phyloP scores from a whole-genome alignment of 2,888 invertebrate genomes.

The Meteorus colon region DNA sequence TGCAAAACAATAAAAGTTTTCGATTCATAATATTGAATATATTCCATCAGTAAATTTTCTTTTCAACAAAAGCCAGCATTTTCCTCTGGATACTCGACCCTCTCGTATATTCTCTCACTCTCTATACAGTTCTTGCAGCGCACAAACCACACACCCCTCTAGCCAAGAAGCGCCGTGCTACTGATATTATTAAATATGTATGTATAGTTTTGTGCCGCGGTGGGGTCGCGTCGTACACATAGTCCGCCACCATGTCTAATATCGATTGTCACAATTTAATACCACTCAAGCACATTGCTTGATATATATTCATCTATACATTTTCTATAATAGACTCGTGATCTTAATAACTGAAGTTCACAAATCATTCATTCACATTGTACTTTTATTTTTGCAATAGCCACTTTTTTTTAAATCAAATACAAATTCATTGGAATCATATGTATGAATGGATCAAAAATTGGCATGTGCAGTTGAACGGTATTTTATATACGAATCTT shows the following conservation, averaged over 20 bases:
- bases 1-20: too few relatives aligned
- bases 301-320: not conserved
- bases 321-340: not conserved
- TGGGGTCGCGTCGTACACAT: slow-evolving; percentile 18
- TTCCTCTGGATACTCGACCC: not conserved
- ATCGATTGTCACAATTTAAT: slow-evolving; percentile 30
- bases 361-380: too few relatives aligned
- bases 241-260: slow-evolving; percentile 16
- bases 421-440: not conserved
- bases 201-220: slow-evolving; percentile 1
- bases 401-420: too few relatives aligned
- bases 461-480: not conserved
- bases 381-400: too few relatives aligned
- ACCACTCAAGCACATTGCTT: slow-evolving; percentile 8
- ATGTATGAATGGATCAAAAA: not conserved
- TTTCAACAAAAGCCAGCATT: not conserved
- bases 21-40: not conserved
- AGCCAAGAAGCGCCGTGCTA: slow-evolving; percentile 10
- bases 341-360: not conserved
- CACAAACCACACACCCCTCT: not conserved
- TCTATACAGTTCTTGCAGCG: too few relatives aligned
- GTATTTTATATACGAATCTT: not conserved
- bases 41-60: not conserved
- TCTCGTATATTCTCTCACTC: slow-evolving; percentile 1
- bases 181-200: slow-evolving; percentile 44